Conservation (phyloP, 53 echinoderm and acorn worm species). For the Arbacia lixula region DNA sequence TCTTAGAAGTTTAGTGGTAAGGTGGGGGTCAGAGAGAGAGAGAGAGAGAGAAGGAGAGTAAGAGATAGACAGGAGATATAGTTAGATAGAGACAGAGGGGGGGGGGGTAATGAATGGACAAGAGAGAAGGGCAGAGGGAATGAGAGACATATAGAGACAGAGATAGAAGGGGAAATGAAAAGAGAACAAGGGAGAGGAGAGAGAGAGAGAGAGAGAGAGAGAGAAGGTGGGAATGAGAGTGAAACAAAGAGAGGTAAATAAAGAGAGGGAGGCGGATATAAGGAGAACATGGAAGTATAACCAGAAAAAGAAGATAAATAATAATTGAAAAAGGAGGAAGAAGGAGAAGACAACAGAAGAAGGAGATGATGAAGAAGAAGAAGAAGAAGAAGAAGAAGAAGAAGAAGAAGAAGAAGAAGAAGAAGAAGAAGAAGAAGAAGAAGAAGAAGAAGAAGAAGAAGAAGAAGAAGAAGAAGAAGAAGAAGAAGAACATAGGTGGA, state of each 20-base stretch:
- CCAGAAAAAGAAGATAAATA: neutral
- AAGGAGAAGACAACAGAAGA: neutral
- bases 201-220: neutral
- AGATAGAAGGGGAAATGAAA: constrained; percentile 1
- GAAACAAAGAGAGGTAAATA: neutral
- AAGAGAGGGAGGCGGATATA: neutral
- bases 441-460: too few relatives aligned
- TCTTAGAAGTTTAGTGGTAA: too few relatives aligned
- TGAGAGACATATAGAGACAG: neutral
- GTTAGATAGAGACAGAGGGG: neutral
- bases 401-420: neutral
- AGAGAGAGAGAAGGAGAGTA: neutral
- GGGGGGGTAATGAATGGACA: constrained; percentile 2
- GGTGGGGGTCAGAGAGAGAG: too few relatives aligned
- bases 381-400: neutral
- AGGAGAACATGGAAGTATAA: neutral
- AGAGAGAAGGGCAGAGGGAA: neutral
- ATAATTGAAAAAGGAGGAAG: neutral
- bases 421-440: neutral
- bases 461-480: too few relatives aligned
- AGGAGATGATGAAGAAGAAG: neutral
- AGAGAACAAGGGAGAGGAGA: neutral
- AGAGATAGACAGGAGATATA: too few relatives aligned
- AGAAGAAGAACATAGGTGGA: too few relatives aligned
- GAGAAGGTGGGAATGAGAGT: neutral